Conservation (phyloP, 2,113 vertebrate species). For the Crotalus viridis region DNA sequence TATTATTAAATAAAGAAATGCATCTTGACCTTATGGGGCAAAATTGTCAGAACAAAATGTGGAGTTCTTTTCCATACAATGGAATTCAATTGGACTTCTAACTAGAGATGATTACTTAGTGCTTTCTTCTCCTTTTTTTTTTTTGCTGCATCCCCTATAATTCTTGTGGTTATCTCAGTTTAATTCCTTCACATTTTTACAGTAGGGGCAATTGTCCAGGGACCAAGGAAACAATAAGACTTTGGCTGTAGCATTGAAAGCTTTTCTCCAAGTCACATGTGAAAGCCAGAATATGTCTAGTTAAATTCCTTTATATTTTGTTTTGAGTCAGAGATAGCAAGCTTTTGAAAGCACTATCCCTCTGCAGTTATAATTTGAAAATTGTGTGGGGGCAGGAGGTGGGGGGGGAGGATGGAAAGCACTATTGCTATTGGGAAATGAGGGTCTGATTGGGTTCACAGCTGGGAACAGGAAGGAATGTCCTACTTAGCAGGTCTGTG, state of each 20-base stretch:
- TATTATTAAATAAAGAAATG: background rate
- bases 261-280: conserved; percentile 22
- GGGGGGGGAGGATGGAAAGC: background rate
- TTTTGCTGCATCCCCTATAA: background rate
- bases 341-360: background rate
- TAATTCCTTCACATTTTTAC: background rate
- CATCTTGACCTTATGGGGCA: background rate
- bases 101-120: background rate
- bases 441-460: background rate
- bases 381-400: background rate
- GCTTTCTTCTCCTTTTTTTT: background rate
- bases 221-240: background rate
- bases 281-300: background rate
- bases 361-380: background rate
- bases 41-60: background rate
- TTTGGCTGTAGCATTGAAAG: conserved; percentile 34
- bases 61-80: background rate
- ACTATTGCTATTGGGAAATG: background rate
- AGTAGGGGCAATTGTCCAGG: conserved; percentile 6
- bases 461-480: background rate
- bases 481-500: conserved; percentile 10
- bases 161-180: conserved; percentile 1
- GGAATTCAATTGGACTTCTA: background rate
- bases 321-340: conserved; percentile 22
- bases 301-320: background rate